Base-by-base conservation (phyloP, 2,113 vertebrate genomes). In the Varanus komodoensis region DNA sequence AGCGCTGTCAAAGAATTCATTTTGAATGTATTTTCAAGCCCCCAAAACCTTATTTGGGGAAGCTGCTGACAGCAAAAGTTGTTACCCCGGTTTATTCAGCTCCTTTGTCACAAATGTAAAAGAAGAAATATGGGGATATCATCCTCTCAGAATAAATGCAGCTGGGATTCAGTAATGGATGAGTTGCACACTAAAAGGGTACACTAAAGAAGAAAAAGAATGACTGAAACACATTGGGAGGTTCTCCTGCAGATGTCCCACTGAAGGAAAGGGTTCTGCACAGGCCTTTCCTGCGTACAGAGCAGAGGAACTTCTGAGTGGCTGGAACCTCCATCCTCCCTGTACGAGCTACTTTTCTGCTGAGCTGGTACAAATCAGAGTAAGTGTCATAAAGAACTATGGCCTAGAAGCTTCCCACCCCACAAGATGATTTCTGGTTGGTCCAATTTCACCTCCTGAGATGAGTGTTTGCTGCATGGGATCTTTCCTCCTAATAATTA, bases 81-180 rank as follows among this genome's bases (percentile, higher is more conserved):
- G 90, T 90, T 93, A 91, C 44, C 0, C 0, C 91, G 85, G 32
- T 89, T 93, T 85, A 88, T 95, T 0, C 0, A 1, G 87, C 89
- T 92, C 82, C 77, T 87, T 92, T 94, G 86, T 91, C 87, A 94
- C 44, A 86, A 82, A 54, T 1, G 68, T 94, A 95, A 96, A 54
- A 94, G 87, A 61, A 95, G 90, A 83, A 95, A 95, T 92, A 93
- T 94, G 93, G 95, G 89, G 95, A 95, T 48, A 2, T 86, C 89
- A 91, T 84, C 84, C 0, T 5, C 67, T 91, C 9, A 0, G 54
- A 91, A 71, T 0, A 0, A 34, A 82, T 50, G 80, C 2, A 3
- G 71, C 81, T 80, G 0, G 32, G 38, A 54, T 52, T 80, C 0
- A 0, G 74, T 50, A 90, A 94, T 1, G 50, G 93, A 57, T 82